These are phyloP conservation scores for Machimus rusticus DNA, from an alignment of 2,888 invertebrate genomes.

Conservation along the genomic window DNA sequence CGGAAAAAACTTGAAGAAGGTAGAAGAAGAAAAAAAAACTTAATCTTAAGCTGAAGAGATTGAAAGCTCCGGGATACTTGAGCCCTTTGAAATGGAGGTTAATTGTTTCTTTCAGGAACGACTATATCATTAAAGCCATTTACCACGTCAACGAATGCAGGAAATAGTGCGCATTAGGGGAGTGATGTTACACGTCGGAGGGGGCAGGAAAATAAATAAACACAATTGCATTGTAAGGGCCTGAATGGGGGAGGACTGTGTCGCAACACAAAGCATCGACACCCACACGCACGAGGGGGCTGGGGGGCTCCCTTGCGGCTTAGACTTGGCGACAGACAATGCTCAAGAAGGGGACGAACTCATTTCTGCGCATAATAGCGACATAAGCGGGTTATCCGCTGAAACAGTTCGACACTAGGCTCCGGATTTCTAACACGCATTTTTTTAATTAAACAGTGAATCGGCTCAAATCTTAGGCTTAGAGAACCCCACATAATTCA, in stretches of 20 bases:
- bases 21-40: not conserved
- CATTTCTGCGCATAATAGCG: not conserved
- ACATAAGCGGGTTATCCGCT: not conserved
- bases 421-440: not conserved
- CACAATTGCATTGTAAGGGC: not conserved
- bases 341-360: not conserved
- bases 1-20: not conserved
- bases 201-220: not conserved
- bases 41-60: not conserved
- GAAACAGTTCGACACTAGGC: not conserved
- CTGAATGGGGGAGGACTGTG: not conserved
- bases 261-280: not conserved
- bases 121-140: conserved; percentile 13
- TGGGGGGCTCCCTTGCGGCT: not conserved
- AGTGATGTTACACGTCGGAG: not conserved
- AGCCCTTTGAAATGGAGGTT: conserved; percentile 2
- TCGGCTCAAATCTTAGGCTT: too few species aligned
- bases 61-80: conserved; percentile 8
- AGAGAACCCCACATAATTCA: too few species aligned
- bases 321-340: not conserved
- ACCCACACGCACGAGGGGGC: not conserved
- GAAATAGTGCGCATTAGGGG: not conserved
- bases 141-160: not conserved
- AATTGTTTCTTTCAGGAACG: conserved; percentile 8
- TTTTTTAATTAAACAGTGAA: not conserved